Base-by-base conservation (phyloP, 2,888 invertebrate genomes). In the Amiota communis region DNA sequence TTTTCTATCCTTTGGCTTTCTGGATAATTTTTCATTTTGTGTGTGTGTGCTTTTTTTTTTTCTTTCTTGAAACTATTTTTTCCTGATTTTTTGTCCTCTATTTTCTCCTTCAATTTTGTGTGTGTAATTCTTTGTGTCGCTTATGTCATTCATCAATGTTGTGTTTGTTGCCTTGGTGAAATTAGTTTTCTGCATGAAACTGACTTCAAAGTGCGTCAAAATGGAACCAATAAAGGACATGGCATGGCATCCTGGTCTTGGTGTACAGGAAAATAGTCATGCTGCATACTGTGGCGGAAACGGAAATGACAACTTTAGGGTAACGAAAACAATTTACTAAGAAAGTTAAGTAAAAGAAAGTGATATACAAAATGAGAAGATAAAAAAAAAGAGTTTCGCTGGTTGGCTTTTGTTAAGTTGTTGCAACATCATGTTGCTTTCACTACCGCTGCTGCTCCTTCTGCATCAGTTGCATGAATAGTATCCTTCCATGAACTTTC, bases 161-260 rank as follows among this genome's bases (percentile, higher is more conserved):
- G 48, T 36, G 36, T 6, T 36, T 36, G 36, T 51, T 36, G 68
- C 64, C 59, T 64, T 65, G 71, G 51, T 72, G 53, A 77, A 81
- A 81, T 78, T 80, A 81, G 80, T 79, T 78, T 79, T 71, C 74
- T 85, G 84, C 81, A 65, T 65, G 65, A 48, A 79, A 78, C 74
- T 83, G 84, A 85, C 85, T 80, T 82, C 84, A 85, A 82, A 83
- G 84, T 80, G 78, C 79, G 81, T 81, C 81, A 81, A 75, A 79
- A 36, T 36, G 36, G 36, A 75, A 74, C 75, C 65, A 65, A 65
- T 65, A 75, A 72, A 57, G 75, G 61, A 59, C 56, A 48, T 68
- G 68, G 51, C 65, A 68, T 17, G 20, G 17, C 36, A 36, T 36
- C 36, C 6, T 36, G 36, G 36, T 59, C 2, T 10, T 59, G 10